Evolutionary conservation across 2,113 vertebrate species (phyloP).

Genomic region (Esox niger): DNA sequence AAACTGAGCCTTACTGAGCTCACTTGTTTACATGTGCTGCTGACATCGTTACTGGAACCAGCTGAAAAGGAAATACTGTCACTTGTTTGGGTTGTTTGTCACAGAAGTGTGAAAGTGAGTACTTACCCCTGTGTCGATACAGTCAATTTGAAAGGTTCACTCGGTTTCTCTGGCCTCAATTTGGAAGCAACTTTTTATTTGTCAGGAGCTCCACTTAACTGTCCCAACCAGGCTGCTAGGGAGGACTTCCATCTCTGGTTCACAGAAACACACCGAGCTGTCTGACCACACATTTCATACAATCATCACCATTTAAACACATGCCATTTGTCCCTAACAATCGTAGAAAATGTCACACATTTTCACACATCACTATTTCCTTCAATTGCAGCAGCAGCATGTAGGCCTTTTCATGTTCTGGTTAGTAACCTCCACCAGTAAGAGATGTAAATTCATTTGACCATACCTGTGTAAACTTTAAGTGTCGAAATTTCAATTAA

Average conservation of each 20-base stretch:
- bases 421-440: not conserved
- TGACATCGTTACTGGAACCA: too few species aligned
- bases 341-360: not conserved
- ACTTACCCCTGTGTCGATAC: not conserved
- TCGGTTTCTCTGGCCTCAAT: not conserved
- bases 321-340: not conserved
- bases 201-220: not conserved
- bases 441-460: not conserved
- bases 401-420: not conserved
- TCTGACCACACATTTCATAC: not conserved
- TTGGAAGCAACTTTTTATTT: not conserved
- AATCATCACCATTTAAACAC: not conserved
- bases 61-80: too few species aligned
- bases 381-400: not conserved
- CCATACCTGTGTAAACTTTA: not conserved
- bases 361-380: not conserved
- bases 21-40: too few species aligned
- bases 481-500: constrained; percentile 1
- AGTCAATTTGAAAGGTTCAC: not conserved
- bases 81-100: too few species aligned
- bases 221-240: not conserved
- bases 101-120: not conserved
- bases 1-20: too few species aligned
- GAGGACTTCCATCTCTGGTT: not conserved
- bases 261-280: not conserved